Conservation (phyloP, 2,797 vertebrate species). For the Prunella strophiata region DNA sequence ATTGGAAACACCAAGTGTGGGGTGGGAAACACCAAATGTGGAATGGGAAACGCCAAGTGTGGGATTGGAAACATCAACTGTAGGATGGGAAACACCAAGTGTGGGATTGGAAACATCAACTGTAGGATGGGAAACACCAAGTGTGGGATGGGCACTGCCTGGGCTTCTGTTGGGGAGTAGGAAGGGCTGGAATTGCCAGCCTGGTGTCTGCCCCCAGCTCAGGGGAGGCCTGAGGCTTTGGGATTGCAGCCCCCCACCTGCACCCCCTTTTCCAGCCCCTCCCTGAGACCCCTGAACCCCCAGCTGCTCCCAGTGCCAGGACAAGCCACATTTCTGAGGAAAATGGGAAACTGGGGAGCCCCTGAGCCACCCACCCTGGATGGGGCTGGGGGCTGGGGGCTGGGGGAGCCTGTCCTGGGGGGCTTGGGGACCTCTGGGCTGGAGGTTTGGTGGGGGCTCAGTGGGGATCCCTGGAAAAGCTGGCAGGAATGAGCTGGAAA, state of each 20-base stretch:
- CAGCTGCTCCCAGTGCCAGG: accelerated
- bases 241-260: no score
- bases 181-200: no score
- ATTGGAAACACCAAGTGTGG: accelerated
- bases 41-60: accelerated
- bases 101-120: accelerated
- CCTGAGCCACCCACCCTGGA: accelerated
- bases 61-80: accelerated
- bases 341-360: neutral
- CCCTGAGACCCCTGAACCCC: no score
- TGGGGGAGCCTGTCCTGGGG: neutral
- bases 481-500: neutral
- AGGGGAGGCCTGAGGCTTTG: accelerated
- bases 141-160: neutral
- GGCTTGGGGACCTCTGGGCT: neutral
- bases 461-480: neutral
- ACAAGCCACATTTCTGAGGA: neutral
- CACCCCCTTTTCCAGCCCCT: neutral
- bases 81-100: accelerated
- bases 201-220: accelerated
- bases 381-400: accelerated
- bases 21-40: accelerated
- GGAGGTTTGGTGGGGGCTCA: accelerated
- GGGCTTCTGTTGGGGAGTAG: neutral
- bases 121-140: accelerated